Conservation (phyloP, 2,888 invertebrate species). For the Drosophila macrospina region DNA sequence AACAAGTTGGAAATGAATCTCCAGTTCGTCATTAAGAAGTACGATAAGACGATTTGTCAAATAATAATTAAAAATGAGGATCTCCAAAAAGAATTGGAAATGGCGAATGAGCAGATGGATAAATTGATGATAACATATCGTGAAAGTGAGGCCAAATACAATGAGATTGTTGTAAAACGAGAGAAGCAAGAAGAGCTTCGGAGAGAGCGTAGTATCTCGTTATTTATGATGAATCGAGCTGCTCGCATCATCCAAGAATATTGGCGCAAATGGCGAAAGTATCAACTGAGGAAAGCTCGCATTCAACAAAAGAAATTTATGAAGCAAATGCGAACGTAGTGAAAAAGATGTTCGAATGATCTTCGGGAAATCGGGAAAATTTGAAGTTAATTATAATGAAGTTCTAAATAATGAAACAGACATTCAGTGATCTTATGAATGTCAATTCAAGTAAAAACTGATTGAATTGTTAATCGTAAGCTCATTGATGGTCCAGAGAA, state of each 20-base stretch:
- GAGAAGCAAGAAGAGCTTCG: slow-evolving; percentile 44
- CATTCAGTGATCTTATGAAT: slow-evolving; percentile 25
- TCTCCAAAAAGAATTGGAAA: slow-evolving; percentile 60
- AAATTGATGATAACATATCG: slow-evolving; percentile 69
- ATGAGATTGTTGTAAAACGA: slow-evolving; percentile 65
- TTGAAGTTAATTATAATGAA: not conserved
- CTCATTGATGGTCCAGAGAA: not conserved
- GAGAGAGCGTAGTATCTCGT: slow-evolving; percentile 50
- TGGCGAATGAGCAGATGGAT: slow-evolving; percentile 59
- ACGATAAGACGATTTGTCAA: slow-evolving; percentile 79
- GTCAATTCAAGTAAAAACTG: slow-evolving; percentile 21
- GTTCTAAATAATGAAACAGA: too few relatives aligned
- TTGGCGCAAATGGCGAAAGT: slow-evolving; percentile 73
- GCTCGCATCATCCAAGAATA: slow-evolving; percentile 79
- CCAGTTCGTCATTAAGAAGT: slow-evolving; percentile 76
- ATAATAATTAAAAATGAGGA: slow-evolving; percentile 72
- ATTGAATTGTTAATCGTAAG: slow-evolving; percentile 22
- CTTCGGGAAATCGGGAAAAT: not conserved
- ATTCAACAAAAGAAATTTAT: not conserved
- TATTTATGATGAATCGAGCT: slow-evolving; percentile 83
- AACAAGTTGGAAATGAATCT: slow-evolving; percentile 78
- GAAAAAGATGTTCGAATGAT: not conserved
- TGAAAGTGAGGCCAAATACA: slow-evolving; percentile 71
- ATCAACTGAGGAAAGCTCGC: not conserved
- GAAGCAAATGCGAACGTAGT: not conserved